phyloP scores from a whole-genome alignment of 2,113 vertebrate species.

The Nannospalax galili region DNA sequence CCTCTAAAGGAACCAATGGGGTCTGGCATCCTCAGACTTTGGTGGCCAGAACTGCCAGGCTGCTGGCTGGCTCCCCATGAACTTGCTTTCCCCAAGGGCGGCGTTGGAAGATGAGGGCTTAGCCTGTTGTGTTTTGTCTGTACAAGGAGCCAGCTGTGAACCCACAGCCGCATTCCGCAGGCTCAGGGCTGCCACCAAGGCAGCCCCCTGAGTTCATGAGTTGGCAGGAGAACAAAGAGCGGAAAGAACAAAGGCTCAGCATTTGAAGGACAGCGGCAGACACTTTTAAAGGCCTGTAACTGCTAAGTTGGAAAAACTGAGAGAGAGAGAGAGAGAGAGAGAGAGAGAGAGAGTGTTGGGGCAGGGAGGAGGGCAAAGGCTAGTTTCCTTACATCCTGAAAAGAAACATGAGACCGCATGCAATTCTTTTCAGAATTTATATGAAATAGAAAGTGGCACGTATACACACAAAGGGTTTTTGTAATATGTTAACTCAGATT shows the following conservation, averaged over 20 bases:
- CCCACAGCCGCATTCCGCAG: background rate
- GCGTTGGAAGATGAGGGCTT: background rate
- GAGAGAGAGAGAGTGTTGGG: background rate
- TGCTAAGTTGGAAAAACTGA: conserved; percentile 19
- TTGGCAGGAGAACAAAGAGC: conserved; percentile 72
- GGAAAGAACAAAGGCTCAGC: conserved; percentile 33
- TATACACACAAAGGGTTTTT: background rate
- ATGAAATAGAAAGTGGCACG: background rate
- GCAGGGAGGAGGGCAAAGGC: background rate
- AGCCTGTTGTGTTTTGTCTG: background rate
- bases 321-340: too few relatives aligned
- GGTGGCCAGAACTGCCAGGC: background rate
- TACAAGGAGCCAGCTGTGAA: background rate
- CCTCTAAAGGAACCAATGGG: rapidly evolving
- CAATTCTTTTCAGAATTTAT: background rate
- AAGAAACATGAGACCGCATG: background rate
- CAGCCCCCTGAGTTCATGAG: conserved; percentile 54
- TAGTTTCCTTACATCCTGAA: background rate
- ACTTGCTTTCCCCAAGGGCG: background rate
- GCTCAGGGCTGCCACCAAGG: background rate
- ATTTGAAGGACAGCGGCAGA: conserved; percentile 30
- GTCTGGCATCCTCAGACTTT: background rate
- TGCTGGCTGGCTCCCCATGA: background rate
- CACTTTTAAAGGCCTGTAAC: conserved; percentile 60
- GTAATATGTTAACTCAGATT: background rate